Percentiles rank a stretch among this genome's conserved stretches.
Evolutionary conservation across 2,113 vertebrate genomes (phyloP).

Genomic region (Spea bombifrons): DNA sequence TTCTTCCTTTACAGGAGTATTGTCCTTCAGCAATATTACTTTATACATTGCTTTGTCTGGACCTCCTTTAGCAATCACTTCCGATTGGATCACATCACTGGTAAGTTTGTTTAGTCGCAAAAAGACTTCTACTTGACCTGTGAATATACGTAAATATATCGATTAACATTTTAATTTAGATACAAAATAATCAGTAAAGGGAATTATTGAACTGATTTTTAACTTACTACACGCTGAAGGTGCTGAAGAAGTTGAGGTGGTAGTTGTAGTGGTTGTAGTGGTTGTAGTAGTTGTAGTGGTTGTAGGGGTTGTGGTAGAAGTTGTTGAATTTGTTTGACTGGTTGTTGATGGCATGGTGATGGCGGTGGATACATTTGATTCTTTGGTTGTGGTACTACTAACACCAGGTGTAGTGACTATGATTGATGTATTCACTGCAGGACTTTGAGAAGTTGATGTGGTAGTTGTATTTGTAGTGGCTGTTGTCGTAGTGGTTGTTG

Average conservation of each 20-base stretch:
- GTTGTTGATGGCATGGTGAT: no score
- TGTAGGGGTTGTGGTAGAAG: background rate
- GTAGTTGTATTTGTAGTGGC: background rate
- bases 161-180: background rate
- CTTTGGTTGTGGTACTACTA: no score
- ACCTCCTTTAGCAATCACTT: slow-evolving; percentile 31
- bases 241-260: background rate
- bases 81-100: slow-evolving; percentile 45
- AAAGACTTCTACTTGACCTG: slow-evolving; percentile 48
- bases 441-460: no score
- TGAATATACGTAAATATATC: background rate
- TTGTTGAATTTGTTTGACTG: background rate
- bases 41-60: background rate
- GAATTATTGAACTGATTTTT: background rate
- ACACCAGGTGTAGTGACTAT: no score
- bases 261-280: background rate
- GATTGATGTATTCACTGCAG: no score
- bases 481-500: background rate
- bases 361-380: no score
- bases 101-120: slow-evolving; percentile 31
- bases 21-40: background rate
- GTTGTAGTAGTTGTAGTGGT: background rate
- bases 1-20: rapidly evolving
- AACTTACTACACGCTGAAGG: slow-evolving; percentile 2
- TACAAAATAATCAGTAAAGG: background rate